Evolutionary conservation across 2,888 invertebrate species (phyloP).

Genomic region (Allygus modestus): DNA sequence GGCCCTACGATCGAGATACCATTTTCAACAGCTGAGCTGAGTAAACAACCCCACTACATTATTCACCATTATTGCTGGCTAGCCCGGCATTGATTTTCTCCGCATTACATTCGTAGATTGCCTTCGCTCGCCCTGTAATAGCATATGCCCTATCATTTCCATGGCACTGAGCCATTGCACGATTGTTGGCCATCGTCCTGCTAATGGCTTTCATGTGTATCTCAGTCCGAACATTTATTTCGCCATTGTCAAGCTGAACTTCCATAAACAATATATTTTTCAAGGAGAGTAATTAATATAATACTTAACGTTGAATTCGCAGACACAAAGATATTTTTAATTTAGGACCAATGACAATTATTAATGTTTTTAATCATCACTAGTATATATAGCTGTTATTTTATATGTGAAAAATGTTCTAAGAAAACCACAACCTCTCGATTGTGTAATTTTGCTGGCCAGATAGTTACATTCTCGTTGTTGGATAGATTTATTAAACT

Average conservation of each 20-base stretch:
- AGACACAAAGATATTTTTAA: too few species aligned
- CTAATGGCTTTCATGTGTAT: constrained; percentile 9
- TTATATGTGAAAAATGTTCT: too few species aligned
- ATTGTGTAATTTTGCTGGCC: too few species aligned
- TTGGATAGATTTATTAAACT: too few species aligned
- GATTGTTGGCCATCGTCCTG: background rate
- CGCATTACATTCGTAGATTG: background rate
- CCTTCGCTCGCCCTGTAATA: constrained; percentile 3
- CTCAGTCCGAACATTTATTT: background rate
- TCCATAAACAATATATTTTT: too few species aligned
- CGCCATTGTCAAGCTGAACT: background rate
- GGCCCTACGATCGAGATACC: background rate
- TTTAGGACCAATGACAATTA: too few species aligned
- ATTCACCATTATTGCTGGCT: constrained; percentile 25
- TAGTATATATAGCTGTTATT: too few species aligned
- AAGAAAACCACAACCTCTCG: too few species aligned
- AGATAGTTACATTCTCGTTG: too few species aligned
- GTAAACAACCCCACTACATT: constrained; percentile 19
- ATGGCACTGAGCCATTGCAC: background rate
- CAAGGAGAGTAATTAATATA: too few species aligned
- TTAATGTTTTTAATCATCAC: too few species aligned
- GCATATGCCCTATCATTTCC: background rate
- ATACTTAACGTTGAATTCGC: too few species aligned
- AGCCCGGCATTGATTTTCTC: constrained; percentile 14
- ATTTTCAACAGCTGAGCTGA: background rate